phyloP scores from a whole-genome alignment of 2,797 vertebrate species.

The Avahi laniger region DNA sequence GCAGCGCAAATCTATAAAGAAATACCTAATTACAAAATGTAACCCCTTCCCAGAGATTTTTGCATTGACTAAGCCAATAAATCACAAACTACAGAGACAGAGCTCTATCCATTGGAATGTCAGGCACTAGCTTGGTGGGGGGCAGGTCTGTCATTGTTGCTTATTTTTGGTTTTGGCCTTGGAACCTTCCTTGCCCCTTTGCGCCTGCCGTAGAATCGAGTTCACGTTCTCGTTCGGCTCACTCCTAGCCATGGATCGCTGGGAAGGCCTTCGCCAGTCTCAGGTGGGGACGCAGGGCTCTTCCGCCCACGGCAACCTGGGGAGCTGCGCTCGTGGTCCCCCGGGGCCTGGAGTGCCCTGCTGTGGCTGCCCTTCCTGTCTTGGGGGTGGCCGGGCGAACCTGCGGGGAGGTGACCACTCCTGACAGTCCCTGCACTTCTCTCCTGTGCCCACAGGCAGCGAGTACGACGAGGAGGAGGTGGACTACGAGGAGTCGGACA shows the following conservation, averaged over 20 bases:
- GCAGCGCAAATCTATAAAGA: not conserved
- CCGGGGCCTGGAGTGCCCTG: not conserved
- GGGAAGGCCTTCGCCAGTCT: not conserved
- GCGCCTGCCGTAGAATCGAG: not conserved
- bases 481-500: slow-evolving; percentile 98
- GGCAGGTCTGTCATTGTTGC: rapidly evolving
- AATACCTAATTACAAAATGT: not conserved
- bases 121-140: no score
- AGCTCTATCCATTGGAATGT: rapidly evolving
- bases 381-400: not conserved
- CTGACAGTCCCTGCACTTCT: not conserved
- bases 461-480: slow-evolving; percentile 99
- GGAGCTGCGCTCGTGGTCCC: rapidly evolving
- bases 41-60: not conserved
- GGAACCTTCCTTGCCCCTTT: not conserved
- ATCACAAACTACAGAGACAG: not conserved
- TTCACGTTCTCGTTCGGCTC: not conserved
- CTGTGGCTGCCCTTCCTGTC: not conserved
- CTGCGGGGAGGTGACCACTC: not conserved
- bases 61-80: not conserved
- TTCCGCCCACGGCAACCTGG: no score
- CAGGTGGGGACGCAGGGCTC: no score
- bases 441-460: slow-evolving; percentile 89
- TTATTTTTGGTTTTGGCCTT: not conserved
- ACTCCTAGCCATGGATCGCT: rapidly evolving